Conservation (phyloP, 2,113 vertebrate genomes). For the Procavia capensis region DNA sequence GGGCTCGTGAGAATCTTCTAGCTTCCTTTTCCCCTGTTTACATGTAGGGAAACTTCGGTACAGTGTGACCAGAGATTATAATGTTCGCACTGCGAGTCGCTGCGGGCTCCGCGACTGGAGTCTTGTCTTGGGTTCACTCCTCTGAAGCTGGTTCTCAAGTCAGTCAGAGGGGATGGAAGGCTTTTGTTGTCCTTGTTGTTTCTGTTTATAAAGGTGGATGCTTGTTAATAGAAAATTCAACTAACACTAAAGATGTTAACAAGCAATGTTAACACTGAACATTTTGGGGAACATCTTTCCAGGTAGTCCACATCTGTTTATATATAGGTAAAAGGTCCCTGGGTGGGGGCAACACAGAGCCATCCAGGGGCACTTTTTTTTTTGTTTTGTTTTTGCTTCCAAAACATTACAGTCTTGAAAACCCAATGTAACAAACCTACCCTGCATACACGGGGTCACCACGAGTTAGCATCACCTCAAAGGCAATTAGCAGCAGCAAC, state of each 20-base stretch:
- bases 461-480: neutral
- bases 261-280: neutral
- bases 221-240: neutral
- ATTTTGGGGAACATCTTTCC: neutral
- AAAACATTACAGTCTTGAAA: neutral
- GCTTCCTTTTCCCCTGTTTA: neutral
- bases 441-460: neutral
- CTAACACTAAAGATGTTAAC: neutral
- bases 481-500: neutral
- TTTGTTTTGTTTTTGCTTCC: too few species aligned
- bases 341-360: too few species aligned
- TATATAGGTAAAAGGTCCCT: neutral
- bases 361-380: too few species aligned
- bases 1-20: neutral
- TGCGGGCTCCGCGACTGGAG: neutral
- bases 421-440: neutral
- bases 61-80: neutral
- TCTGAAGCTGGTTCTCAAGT: neutral
- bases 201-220: conserved; percentile 1
- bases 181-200: neutral
- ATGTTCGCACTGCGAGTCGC: neutral
- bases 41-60: neutral
- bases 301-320: neutral
- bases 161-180: neutral
- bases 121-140: neutral